These are phyloP conservation scores for Eubasilissa splendida DNA, from an alignment of 2,888 invertebrate genomes.

Conservation along the genomic window DNA sequence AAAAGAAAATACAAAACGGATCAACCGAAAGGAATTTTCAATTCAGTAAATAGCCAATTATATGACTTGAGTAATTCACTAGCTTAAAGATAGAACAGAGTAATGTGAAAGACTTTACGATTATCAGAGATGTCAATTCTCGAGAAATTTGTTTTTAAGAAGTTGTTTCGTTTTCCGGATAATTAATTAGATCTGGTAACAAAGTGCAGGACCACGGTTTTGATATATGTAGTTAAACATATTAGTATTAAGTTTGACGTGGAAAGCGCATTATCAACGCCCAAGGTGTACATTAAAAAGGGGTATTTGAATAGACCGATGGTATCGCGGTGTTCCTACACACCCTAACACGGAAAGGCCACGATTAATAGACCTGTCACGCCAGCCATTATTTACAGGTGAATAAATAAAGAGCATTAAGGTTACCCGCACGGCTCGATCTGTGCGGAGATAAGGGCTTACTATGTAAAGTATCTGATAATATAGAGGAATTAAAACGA, in stretches of 20 bases:
- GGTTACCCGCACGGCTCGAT: conserved; percentile 6
- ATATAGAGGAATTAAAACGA: too few relatives aligned
- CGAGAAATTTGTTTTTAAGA: too few relatives aligned
- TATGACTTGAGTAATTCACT: too few relatives aligned
- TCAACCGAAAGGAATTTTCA: too few relatives aligned
- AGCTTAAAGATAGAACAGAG: too few relatives aligned
- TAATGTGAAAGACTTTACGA: too few relatives aligned
- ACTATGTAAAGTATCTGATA: background rate
- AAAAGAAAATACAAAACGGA: too few relatives aligned
- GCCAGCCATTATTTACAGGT: conserved; percentile 42
- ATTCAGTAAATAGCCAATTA: too few relatives aligned
- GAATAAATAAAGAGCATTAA: conserved; percentile 39
- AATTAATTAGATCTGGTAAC: too few relatives aligned
- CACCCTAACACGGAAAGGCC: conserved; percentile 35
- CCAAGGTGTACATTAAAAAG: conserved; percentile 11
- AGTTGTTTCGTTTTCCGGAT: too few relatives aligned
- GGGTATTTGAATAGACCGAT: conserved; percentile 8
- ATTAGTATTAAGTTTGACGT: conserved; percentile 23
- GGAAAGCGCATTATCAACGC: conserved; percentile 8
- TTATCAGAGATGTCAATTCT: too few relatives aligned
- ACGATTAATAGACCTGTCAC: conserved; percentile 48
- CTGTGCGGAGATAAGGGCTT: conserved; percentile 17
- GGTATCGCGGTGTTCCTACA: conserved; percentile 5
- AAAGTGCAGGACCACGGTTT: background rate
- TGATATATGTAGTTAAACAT: background rate